These are phyloP conservation scores for Penaeus vannamei DNA, from an alignment of 1,140 invertebrate species.

Conservation along the genomic window DNA sequence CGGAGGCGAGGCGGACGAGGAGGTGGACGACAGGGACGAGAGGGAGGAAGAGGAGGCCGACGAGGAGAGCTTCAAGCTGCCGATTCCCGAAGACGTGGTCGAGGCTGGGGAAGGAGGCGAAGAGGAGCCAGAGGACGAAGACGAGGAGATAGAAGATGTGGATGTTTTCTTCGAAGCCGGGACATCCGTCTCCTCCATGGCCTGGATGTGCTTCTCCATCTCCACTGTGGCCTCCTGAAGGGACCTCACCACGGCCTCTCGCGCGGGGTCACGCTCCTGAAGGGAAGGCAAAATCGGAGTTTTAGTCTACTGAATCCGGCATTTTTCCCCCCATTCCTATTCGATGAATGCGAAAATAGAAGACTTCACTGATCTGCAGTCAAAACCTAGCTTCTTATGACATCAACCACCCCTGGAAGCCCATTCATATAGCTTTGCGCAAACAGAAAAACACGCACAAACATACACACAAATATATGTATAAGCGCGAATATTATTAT, in stretches of 20 bases:
- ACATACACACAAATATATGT: too few species aligned
- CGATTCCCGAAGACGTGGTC: conserved; percentile 30
- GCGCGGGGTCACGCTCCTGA: conserved; percentile 50
- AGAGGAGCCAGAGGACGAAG: conserved; percentile 19
- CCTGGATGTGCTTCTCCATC: conserved; percentile 65
- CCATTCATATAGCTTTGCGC: too few species aligned
- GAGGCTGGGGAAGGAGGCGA: neutral
- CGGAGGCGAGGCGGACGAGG: conserved; percentile 30
- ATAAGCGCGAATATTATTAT: too few species aligned
- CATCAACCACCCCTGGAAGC: too few species aligned
- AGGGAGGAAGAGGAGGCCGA: conserved; percentile 37
- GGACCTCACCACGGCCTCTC: conserved; percentile 65
- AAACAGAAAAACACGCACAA: too few species aligned
- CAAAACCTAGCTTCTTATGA: too few species aligned
- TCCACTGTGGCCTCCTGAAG: conserved; percentile 66
- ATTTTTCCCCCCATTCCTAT: too few species aligned
- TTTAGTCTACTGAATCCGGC: too few species aligned
- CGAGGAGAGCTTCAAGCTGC: conserved; percentile 25
- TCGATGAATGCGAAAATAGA: too few species aligned
- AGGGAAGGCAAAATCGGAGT: neutral
- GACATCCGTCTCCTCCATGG: conserved; percentile 57
- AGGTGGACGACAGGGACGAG: conserved; percentile 34
- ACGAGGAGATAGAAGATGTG: neutral
- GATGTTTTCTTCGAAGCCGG: neutral
- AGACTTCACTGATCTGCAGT: too few species aligned